Evolutionary conservation across 2,113 vertebrate genomes (phyloP), one percentile per base, ranked within the genome.

Genomic region (Pedetes capensis): DNA sequence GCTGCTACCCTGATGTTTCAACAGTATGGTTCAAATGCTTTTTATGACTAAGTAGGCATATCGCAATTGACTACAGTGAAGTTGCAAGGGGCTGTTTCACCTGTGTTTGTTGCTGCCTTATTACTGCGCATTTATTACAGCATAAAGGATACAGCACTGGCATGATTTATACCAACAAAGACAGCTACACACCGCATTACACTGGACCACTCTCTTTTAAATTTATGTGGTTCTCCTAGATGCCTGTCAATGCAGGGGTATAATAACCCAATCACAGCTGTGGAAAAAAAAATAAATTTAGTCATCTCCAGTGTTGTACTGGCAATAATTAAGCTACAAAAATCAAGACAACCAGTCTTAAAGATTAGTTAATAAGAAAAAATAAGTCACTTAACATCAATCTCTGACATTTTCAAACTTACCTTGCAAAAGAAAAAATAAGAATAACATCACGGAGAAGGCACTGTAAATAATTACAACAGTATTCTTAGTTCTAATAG

Each of bases 121-220:
- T 94, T 95, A 92, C 13, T 55, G 2, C 0, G 34, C 87, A 84
- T 83, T 95, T 97, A 93, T 59, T 2, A 91, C 29, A 49, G 78
- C 32, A 37, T 97, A 69, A 98, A 99, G 99, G 99, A 99, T 99
- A 99, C 99, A 98, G 99, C 99, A 4, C 99, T 99, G 96, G 99
- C 99, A 32, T 99, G 99, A 98, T 99, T 99, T 97, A 99, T 99
- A 93, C 99, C 99, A 97, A 99, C 99, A 97, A 99, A 99, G 96
- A 99, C 99, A 2, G 99, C 99, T 87, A 99, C 99, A 25, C 99
- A 99, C 97, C 99, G 99, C 99, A 99, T 99, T 86, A 99, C 99
- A 93, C 99, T 99, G 95, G 99, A 99, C 99, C 99, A 99, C 96
- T 99, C 99, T 94, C 99, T 98, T 97, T 99, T 99, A 97, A 99